Evolutionary conservation across 2,888 invertebrate species (phyloP), one percentile per base, ranked within the genome.

Genomic region (Thereva unica): DNA sequence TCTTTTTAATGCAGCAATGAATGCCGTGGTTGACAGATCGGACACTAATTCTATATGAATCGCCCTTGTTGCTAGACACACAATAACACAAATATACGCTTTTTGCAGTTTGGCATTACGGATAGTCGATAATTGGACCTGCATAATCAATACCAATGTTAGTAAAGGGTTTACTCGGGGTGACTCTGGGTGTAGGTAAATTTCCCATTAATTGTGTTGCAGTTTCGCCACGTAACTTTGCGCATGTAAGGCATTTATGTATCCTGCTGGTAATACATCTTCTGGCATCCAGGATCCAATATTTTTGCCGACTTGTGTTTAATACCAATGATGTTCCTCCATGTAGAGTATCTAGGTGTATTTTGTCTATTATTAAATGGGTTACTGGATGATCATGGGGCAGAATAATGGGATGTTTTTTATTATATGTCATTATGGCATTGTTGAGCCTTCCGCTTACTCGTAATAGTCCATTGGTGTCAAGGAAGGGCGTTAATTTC

Each of bases 201-300:
- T 49, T 49, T 12, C 49, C 49, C 49, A 9, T 49, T 49, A 49
- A 49, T 49, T 49, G 49, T 12, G 12, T 49, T 6, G 10, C 6
- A 6, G 10, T 49, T 9, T 49, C 12, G 2, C 12, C 6, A 6
- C 49, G n/a, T 10, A 10, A 5, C 49, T 8, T 49, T 7, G 12
- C 12, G 49, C 5, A 49, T 7, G 12, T 12, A 3, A 12, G 2
- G 12, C 49, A 49, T 3, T 49, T 49, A 12, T 49, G 7, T 10
- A 49, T 49, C 6, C 6, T 49, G n/a, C 49, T 49, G 9, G 49
- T 12, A n/a, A 49, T 49, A 12, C 49, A 10, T 1, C 49, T 9
- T 49, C 12, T 6, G 1, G 49, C 49, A 12, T 49, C n/a, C 6
- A 49, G 49, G n/a, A 49, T 49, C 49, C 49, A 2, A 12, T 49